Conservation (phyloP, 2,888 invertebrate species). For the Sussaba pulchella region DNA sequence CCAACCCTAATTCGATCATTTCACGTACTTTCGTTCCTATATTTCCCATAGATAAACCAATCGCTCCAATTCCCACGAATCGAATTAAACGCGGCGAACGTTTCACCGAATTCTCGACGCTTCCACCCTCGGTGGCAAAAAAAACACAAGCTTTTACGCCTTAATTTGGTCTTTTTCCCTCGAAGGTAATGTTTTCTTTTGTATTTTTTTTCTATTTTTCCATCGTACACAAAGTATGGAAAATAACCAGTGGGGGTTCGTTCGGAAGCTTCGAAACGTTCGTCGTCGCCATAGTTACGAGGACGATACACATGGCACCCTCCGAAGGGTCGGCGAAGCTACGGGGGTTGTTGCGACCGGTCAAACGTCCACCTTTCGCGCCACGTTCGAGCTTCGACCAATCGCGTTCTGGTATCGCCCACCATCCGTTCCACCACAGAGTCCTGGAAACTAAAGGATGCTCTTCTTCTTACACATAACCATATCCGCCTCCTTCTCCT, state of each 20-base stretch:
- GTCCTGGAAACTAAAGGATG: conserved; percentile 17
- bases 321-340: not conserved
- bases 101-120: too few relatives aligned
- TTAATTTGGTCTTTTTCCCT: conserved; percentile 12
- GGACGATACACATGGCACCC: conserved; percentile 37
- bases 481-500: too few relatives aligned
- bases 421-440: conserved; percentile 19
- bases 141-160: not conserved
- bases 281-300: conserved; percentile 44
- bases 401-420: conserved; percentile 41
- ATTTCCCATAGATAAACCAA: too few relatives aligned
- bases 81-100: too few relatives aligned
- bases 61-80: too few relatives aligned
- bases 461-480: not conserved
- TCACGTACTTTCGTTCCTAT: too few relatives aligned
- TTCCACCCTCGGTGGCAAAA: too few relatives aligned
- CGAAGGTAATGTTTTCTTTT: too few relatives aligned
- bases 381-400: conserved; percentile 27
- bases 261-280: not conserved
- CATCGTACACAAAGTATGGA: not conserved
- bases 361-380: conserved; percentile 1
- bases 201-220: not conserved
- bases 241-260: conserved; percentile 6
- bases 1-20: too few relatives aligned
- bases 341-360: not conserved